Percentiles rank a stretch among this genome's conserved stretches.
phyloP scores from a whole-genome alignment of 1,140 invertebrate species.

The Rhopalosiphum maidis region DNA sequence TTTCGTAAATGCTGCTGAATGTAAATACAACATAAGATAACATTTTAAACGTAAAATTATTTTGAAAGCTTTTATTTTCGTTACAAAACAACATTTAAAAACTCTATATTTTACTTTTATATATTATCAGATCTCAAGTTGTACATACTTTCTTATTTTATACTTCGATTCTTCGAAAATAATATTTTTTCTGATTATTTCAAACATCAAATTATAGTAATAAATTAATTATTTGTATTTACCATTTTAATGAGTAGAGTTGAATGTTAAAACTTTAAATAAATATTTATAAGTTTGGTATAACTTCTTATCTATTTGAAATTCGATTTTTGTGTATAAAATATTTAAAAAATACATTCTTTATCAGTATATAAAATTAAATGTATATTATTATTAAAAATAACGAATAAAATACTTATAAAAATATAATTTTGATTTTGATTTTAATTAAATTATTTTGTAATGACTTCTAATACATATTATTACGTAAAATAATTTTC shows the following conservation, averaged over 20 bases:
- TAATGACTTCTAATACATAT: not conserved
- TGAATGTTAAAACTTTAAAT: not conserved
- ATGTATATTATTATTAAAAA: not conserved
- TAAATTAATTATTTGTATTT: not conserved
- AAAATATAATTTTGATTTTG: too few species aligned
- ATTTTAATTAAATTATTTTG: too few species aligned
- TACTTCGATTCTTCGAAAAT: not conserved
- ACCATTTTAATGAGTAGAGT: not conserved
- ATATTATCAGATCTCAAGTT: not conserved
- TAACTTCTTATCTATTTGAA: not conserved
- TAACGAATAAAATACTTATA: not conserved
- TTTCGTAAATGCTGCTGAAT: not conserved
- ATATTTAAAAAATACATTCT: not conserved
- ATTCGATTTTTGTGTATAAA: not conserved
- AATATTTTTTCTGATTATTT: not conserved
- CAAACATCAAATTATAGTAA: not conserved
- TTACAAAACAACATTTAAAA: not conserved
- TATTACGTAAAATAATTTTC: not conserved
- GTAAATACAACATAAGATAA: not conserved
- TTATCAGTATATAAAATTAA: too few species aligned
- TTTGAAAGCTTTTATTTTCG: not conserved
- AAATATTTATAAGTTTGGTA: too few species aligned
- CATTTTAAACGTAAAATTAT: not conserved
- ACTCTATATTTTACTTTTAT: not conserved
- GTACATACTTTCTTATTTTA: not conserved